A percentile compares a stretch with the other conserved stretches of the same genome.
phyloP scores from a whole-genome alignment of 2,888 invertebrate species.

The Lapara coniferarum region DNA sequence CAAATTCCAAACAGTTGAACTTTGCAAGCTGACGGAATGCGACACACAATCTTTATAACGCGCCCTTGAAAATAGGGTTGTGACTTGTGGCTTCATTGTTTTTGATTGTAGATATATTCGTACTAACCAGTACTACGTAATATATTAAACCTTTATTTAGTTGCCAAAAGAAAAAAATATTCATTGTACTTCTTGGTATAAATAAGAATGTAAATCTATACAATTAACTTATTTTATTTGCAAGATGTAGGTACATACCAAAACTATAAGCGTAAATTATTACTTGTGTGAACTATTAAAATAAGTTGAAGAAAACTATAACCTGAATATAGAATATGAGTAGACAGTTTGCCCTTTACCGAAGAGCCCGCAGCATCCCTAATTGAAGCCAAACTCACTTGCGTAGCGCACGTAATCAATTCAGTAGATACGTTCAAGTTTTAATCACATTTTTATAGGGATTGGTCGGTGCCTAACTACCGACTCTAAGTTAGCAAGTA shows the following conservation, averaged over 20 bases:
- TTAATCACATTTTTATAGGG: constrained; percentile 38
- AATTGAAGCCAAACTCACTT: constrained; percentile 30
- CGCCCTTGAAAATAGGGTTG: constrained; percentile 23
- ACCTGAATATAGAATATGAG: neutral
- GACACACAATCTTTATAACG: constrained; percentile 46
- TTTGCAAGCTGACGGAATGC: constrained; percentile 49
- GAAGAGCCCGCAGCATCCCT: constrained; percentile 3
- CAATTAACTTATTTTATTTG: too few species aligned
- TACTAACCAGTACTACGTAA: too few species aligned
- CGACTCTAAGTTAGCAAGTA: neutral
- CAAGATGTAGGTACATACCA: too few species aligned
- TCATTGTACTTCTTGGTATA: too few species aligned
- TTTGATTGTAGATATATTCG: neutral
- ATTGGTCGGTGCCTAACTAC: constrained; percentile 17
- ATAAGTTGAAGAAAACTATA: neutral
- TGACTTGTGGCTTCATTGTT: constrained; percentile 8
- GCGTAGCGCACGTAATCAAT: constrained; percentile 34
- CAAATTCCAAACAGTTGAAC: constrained; percentile 53
- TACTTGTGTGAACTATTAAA: neutral
- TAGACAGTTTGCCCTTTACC: neutral
- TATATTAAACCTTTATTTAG: too few species aligned
- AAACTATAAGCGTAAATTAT: too few species aligned
- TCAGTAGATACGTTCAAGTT: constrained; percentile 34
- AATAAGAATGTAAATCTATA: too few species aligned
- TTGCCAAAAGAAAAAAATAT: too few species aligned